Evolutionary conservation across 2,113 vertebrate genomes (phyloP).

Genomic region (Bubo bubo): DNA sequence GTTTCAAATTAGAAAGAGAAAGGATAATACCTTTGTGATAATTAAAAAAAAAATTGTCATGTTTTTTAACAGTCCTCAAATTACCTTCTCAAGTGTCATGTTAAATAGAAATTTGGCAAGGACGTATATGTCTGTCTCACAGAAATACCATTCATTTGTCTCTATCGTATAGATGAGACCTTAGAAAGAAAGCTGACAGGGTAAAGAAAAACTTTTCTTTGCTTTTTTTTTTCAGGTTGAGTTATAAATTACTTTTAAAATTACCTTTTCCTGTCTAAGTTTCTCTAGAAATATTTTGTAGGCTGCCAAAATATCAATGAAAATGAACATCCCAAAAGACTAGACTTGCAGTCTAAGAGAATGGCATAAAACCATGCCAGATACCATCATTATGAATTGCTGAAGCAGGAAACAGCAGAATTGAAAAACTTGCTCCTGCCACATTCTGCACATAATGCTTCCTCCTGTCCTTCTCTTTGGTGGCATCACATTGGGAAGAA

Average conservation of each 20-base stretch:
- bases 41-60: background rate
- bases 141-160: background rate
- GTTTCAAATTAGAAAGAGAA: background rate
- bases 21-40: background rate
- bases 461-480: background rate
- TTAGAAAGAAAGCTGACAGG: background rate
- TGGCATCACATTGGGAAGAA: background rate
- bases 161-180: background rate
- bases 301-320: background rate
- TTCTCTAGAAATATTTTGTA: background rate
- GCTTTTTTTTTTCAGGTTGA: background rate
- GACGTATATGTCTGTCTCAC: background rate
- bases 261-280: background rate
- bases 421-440: background rate
- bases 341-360: background rate
- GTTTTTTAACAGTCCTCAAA: background rate
- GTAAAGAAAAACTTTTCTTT: background rate
- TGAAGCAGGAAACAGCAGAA: background rate
- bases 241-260: background rate
- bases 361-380: accelerated
- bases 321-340: background rate
- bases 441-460: background rate
- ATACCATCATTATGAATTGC: background rate
- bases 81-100: background rate
- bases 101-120: background rate